Evolutionary conservation across 2,113 vertebrate genomes (phyloP), one percentile per base, ranked within the genome.

Genomic region (Hypomesus transpacificus): DNA sequence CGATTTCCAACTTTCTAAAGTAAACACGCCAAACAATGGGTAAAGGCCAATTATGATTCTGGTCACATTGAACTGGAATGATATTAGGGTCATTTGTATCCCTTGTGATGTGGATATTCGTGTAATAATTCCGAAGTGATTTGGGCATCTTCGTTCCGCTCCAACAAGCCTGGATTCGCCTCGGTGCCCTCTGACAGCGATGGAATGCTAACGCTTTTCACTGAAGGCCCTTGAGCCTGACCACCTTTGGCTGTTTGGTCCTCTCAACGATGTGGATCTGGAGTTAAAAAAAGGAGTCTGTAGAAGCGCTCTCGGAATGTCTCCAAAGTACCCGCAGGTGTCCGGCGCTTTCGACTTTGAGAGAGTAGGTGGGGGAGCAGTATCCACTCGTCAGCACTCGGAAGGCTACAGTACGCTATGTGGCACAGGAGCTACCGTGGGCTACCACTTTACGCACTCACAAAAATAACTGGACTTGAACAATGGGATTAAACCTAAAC

Each of bases 181-280:
- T 82, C 75, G 73, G 75, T 90, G 88, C 84, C 85, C 88, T 85
- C 84, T 87, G 87, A 90, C 84, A 87, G 84, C 74, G 83, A 80
- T 73, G 89, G 90, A 93, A 93, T 92, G 91, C 88, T 86, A 88
- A 78, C 9, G 82, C 69, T 87, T 89, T 85, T 85, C 74, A 84
- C 84, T 70, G 80, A 82, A 84, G 73, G 28, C 80, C 78, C 76
- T 81, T 88, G 71, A 89, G 87, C 87, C 86, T 79, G 78, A 81
- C 83, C 87, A 89, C 86, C 83, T 90, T 85, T 87, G 76, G 70
- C 78, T 87, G 83, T 74, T 77, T 70, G 50, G 67, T 73, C 74
- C 71, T 68, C 21, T 78, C 24, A 74, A 81, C 82, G 77, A 80
- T 78, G 76, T 80, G 73, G 79, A 84, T 86, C 64, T 82, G 74